phyloP scores from a whole-genome alignment of 2,113 vertebrate genomes.

The Tragelaphus buxtoni region DNA sequence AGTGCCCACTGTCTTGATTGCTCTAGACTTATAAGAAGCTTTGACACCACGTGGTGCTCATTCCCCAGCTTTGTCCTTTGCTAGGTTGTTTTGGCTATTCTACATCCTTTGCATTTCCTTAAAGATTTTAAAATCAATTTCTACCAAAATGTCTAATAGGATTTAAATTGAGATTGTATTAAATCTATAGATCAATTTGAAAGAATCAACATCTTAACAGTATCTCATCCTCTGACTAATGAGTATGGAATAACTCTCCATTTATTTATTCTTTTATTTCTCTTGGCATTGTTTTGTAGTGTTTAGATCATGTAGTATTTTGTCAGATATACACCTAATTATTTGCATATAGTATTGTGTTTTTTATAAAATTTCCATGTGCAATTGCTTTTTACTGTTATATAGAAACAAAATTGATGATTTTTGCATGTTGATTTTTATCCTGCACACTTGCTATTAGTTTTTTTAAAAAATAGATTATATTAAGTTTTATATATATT shows the following conservation, averaged over 20 bases:
- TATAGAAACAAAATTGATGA: not conserved
- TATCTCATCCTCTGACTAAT: not conserved
- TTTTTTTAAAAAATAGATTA: not conserved
- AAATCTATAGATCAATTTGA: not conserved
- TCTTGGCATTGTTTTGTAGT: not conserved
- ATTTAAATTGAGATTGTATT: not conserved
- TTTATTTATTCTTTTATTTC: not conserved
- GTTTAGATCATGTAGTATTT: not conserved
- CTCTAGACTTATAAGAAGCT: not conserved
- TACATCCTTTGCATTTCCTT: not conserved
- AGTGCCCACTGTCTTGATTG: not conserved
- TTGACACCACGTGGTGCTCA: not conserved
- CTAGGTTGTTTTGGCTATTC: not conserved
- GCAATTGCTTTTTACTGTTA: not conserved
- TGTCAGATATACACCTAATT: not conserved
- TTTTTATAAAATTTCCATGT: not conserved
- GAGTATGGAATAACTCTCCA: not conserved
- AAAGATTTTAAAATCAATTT: not conserved
- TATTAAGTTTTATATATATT: not conserved
- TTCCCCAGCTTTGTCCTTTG: not conserved
- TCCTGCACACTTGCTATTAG: not conserved
- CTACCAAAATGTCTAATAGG: not conserved
- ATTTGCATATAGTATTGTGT: not conserved
- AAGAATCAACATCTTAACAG: not conserved
- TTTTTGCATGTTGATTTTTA: not conserved